Conservation (phyloP, 2,113 vertebrate species). For the Tamias sibiricus region DNA sequence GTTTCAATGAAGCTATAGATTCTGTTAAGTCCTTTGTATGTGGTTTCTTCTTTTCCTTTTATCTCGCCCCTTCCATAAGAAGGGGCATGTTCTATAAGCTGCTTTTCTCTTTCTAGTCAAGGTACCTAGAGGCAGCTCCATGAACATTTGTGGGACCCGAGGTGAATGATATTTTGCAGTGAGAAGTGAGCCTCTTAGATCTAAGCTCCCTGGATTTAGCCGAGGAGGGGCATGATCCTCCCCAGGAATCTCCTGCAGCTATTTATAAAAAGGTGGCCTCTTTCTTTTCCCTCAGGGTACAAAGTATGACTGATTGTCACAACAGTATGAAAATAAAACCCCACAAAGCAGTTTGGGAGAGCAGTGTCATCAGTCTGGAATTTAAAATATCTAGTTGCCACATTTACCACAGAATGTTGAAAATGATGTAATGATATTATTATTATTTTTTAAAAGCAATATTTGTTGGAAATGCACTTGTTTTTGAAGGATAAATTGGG, state of each 20-base stretch:
- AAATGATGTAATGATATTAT: background rate
- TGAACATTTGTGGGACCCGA: background rate
- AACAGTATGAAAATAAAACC: conserved; percentile 51
- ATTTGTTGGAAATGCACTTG: background rate
- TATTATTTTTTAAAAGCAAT: background rate
- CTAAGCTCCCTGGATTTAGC: background rate
- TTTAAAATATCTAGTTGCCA: conserved; percentile 50
- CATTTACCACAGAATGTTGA: background rate
- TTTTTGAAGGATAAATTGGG: background rate
- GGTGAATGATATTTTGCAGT: background rate
- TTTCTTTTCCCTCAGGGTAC: background rate
- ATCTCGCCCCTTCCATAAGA: background rate
- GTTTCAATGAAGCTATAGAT: background rate
- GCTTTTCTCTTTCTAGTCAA: background rate
- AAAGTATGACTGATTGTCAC: background rate
- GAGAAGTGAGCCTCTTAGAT: background rate
- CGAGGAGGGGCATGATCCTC: background rate
- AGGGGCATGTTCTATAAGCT: background rate
- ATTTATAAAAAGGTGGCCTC: conserved; percentile 12
- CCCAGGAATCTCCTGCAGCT: conserved; percentile 42
- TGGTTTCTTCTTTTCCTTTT: background rate
- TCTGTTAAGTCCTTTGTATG: background rate
- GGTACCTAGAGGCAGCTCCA: background rate
- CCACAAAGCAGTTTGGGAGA: conserved; percentile 26
- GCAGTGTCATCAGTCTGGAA: background rate